Percentiles rank a stretch among this genome's conserved stretches.
These are phyloP conservation scores for Xerus inauris DNA, from an alignment of 2,113 vertebrate species.

Conservation along the genomic window DNA sequence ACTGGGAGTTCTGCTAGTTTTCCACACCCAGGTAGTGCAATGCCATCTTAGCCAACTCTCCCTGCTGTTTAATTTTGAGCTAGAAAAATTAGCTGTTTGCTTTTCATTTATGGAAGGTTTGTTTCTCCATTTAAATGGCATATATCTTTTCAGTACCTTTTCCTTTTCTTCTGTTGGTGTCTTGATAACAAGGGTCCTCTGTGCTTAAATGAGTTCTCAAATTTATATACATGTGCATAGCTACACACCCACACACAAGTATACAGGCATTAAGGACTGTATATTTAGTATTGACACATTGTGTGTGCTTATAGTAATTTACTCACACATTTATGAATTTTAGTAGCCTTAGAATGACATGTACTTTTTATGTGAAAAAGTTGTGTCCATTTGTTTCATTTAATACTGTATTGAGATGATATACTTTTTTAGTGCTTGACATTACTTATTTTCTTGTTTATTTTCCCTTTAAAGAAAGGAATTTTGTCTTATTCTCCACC, in stretches of 20 bases:
- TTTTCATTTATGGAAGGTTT: background rate
- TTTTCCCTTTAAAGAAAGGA: background rate
- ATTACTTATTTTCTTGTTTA: background rate
- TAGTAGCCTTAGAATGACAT: background rate
- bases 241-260: background rate
- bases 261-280: background rate
- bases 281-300: background rate
- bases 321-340: background rate
- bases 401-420: background rate
- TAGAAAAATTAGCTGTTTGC: background rate
- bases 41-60: background rate
- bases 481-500: background rate
- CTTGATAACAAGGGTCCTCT: background rate
- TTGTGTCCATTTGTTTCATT: background rate
- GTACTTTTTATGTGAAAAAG: background rate
- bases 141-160: background rate
- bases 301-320: background rate
- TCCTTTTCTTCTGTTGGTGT: background rate
- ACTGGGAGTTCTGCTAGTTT: background rate
- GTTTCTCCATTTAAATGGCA: background rate
- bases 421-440: background rate
- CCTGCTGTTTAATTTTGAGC: background rate
- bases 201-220: background rate
- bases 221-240: background rate
- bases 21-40: background rate